Evolutionary conservation across 2,888 invertebrate genomes (phyloP), one percentile per base, ranked within the genome.

Genomic region (Ophioninae sp.): DNA sequence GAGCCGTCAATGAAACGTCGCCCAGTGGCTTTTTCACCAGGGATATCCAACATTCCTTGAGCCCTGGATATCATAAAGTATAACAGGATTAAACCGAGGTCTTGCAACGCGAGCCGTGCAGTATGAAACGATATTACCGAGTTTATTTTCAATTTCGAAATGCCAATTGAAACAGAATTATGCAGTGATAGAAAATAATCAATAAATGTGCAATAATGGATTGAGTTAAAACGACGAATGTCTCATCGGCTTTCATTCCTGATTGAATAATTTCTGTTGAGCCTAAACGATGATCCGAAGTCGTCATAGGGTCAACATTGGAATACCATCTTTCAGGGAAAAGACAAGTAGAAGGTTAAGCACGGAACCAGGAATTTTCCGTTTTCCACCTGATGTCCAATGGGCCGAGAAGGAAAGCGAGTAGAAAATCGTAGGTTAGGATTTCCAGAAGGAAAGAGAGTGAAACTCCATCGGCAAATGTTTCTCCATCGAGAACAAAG

Each of bases 1-100:
- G 78, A 59, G 44, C 73, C 74, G 44, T 74, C 74, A 69, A 57
- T 74, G 73, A 73, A 79, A 75, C 64, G 82, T 79, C 82, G 74
- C 64, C 20, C 21, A n/a, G 70, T 44, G 44, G 70, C 61, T 82
- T 75, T 82, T 79, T 62, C 72, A 37, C 50, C 74, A 82, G 72
- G 73, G 82, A 23, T 50, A 64, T 23, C 13, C 44, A 20, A 64
- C 59, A 44, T 74, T 13, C 23, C 57, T 37, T 50, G 23, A 23
- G 8, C 57, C 50, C 21, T 8, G 17, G 8, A 13, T 44, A 10
- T 8, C 41, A 41, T 65, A 23, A 56, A 75, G 17, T 57, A 67
- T 65, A 20, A 57, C 65, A 67, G 8, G 65, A 64, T 10, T n/a
- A 67, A 10, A n/a, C 41, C n/a, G 8, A 41, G 65, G 41, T 67